A percentile compares a stretch with the other conserved stretches of the same genome.
phyloP scores from a whole-genome alignment of 2,797 vertebrate species.

The Muscicapa striata region DNA sequence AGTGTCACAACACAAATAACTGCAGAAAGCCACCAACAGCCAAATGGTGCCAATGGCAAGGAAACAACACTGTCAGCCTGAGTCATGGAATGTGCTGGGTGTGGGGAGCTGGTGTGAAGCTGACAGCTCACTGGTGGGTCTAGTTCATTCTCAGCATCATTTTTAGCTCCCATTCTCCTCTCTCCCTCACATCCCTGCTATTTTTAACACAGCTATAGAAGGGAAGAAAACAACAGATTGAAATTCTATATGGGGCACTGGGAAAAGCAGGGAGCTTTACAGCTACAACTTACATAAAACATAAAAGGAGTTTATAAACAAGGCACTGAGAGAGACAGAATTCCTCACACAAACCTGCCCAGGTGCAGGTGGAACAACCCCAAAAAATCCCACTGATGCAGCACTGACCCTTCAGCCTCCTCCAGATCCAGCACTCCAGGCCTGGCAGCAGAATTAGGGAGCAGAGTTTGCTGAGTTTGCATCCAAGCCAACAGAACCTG shows the following conservation, averaged over 20 bases:
- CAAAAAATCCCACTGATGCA: background rate
- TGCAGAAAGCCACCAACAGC: background rate
- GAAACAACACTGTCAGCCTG: background rate
- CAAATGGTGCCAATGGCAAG: background rate
- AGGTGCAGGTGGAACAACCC: background rate
- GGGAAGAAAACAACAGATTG: constrained; percentile 1
- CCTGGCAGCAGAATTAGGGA: background rate
- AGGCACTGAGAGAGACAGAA: background rate
- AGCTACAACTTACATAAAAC: background rate
- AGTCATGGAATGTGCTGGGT: background rate
- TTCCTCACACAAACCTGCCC: background rate
- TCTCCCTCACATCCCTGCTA: background rate
- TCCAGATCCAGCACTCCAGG: accelerated
- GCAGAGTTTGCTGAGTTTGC: background rate
- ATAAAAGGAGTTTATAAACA: background rate
- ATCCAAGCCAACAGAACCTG: background rate
- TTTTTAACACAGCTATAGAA: background rate
- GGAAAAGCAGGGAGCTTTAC: background rate
- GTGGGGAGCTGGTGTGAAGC: background rate
- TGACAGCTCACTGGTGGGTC: background rate
- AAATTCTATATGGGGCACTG: background rate
- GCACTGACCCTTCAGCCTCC: background rate
- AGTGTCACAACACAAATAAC: background rate
- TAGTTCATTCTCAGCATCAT: background rate
- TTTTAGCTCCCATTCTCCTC: background rate